Evolutionary conservation across 1,140 invertebrate genomes (phyloP), one percentile per base, ranked within the genome.

Genomic region (Dendroctonus ponderosae): DNA sequence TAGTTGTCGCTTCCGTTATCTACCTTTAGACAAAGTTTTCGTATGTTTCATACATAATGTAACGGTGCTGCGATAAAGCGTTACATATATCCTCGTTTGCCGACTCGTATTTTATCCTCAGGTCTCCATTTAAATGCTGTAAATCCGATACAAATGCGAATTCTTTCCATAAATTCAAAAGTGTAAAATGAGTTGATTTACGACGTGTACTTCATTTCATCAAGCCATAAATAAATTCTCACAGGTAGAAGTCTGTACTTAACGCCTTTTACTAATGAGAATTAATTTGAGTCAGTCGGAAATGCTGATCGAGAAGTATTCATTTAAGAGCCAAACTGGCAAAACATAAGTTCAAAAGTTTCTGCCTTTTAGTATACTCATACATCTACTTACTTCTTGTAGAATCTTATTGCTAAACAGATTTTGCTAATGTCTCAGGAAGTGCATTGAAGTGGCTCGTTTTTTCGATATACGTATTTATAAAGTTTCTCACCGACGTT

Each of bases 141-240:
- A 65, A 65, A 65, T 65, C 37, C 53, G 43, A 57, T 57, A 65
- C 62, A 65, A 65, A 65, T 65, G 53, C 15, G 43, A 56, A 65
- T 53, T 56, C 52, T 65, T 57, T 65, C 62, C 62, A 65, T 65
- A 65, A 65, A 65, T 65, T 65, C 52, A 57, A 65, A 65, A 65
- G 37, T 65, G 62, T 44, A 53, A 65, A 65, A 65, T 65, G 53
- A 65, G 6, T 42, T 65, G 62, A 65, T 65, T 57, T 65, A 65
- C 57, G 62, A 57, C 39, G 15, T 57, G 53, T 57, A 57, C 52
- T 65, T 58, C 41, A 56, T 65, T 54, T 63, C 48, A 41, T 48
- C 42, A 63, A 42, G 61, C 53, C 51, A 53, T 65, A 56, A 65
- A 65, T 65, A 65, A 57, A 65, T 65, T 53, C 56, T 40, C 43